These are phyloP conservation scores for Phymorhynchus buccinoides DNA, from an alignment of 1,140 invertebrate species.

Conservation along the genomic window DNA sequence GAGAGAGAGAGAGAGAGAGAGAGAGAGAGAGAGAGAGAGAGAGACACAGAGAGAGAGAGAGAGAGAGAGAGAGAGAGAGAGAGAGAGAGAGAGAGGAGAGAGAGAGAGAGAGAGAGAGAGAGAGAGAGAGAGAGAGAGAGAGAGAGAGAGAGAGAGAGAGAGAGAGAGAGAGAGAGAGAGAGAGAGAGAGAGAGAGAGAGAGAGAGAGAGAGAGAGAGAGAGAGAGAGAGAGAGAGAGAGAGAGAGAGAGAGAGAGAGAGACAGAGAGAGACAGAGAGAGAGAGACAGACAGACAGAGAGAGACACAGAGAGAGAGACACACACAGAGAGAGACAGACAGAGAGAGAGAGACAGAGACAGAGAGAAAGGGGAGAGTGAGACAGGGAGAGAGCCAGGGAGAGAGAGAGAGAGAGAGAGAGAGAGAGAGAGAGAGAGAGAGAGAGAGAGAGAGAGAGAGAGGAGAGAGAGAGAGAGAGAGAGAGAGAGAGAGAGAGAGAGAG, in stretches of 20 bases:
- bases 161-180: conserved; percentile 8
- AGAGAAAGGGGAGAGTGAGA: too few species aligned
- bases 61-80: background rate
- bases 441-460: background rate
- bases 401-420: background rate
- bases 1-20: conserved; percentile 12
- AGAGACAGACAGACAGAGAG: background rate
- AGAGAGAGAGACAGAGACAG: background rate
- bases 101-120: background rate
- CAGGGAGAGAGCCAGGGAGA: too few species aligned
- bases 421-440: background rate
- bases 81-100: background rate
- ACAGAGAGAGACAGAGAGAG: background rate
- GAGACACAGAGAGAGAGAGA: background rate
- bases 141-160: background rate
- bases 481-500: conserved; percentile 10
- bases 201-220: background rate
- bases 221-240: background rate
- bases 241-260: background rate
- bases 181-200: background rate
- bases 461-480: background rate
- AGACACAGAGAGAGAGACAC: background rate
- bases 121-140: background rate
- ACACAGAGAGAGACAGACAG: background rate
- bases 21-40: conserved; percentile 14